These are phyloP conservation scores for Pseudopipra pipra DNA, from an alignment of 2,113 vertebrate species.

Conservation along the genomic window DNA sequence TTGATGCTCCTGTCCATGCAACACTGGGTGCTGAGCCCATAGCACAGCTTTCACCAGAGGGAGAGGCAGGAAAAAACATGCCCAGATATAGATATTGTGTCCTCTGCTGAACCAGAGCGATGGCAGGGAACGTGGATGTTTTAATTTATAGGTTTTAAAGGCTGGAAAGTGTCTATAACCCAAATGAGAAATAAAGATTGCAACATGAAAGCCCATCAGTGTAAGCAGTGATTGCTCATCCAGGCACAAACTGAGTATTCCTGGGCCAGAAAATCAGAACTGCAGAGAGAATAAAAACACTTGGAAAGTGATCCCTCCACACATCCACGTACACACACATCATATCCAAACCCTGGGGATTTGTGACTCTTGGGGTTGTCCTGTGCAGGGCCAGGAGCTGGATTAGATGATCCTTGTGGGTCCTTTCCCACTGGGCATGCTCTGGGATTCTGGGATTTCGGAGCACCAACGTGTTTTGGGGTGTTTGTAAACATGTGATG, in stretches of 20 bases:
- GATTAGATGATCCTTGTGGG: not conserved
- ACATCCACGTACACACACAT: not conserved
- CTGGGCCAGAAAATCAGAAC: not conserved
- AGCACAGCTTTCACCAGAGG: not conserved
- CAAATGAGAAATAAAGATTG: not conserved
- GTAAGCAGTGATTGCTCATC: not conserved
- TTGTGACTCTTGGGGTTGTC: not conserved
- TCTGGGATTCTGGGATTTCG: not conserved
- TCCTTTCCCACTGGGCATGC: not conserved
- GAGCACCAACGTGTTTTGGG: rapidly evolving
- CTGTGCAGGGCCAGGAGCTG: not conserved
- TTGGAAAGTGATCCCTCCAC: not conserved
- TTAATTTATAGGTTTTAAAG: constrained; percentile 9
- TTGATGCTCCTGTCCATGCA: not conserved
- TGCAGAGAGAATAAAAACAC: not conserved
- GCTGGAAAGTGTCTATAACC: not conserved
- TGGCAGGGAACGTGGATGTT: not conserved
- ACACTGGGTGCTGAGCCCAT: not conserved
- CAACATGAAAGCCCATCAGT: not conserved
- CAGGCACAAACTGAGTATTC: not conserved
- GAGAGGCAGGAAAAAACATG: not conserved
- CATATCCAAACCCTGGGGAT: not conserved
- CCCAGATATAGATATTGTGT: not conserved
- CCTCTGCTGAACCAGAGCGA: not conserved
- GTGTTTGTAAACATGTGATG: not conserved